These are phyloP conservation scores for Epistrophella euchroma DNA, from an alignment of 2,888 invertebrate genomes.

Conservation along the genomic window DNA sequence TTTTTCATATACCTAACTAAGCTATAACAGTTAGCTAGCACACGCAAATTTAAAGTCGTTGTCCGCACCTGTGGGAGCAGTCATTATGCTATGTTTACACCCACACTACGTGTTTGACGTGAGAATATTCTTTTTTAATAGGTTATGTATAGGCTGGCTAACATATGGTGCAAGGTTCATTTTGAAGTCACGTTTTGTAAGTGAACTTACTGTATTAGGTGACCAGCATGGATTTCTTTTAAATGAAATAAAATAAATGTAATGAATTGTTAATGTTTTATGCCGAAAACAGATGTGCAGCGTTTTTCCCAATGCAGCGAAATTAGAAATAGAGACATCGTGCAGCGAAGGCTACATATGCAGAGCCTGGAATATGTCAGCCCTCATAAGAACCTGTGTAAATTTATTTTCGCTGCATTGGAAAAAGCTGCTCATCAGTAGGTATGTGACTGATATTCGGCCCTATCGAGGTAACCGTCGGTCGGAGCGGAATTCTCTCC, in stretches of 20 bases:
- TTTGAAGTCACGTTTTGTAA: slow-evolving; percentile 11
- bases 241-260: background rate
- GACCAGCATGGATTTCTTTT: background rate
- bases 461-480: no score
- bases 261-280: no score
- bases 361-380: no score
- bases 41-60: slow-evolving; percentile 72
- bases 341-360: no score
- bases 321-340: no score
- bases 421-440: no score
- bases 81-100: slow-evolving; percentile 69
- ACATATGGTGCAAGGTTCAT: slow-evolving; percentile 9
- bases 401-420: no score
- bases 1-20: background rate
- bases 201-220: slow-evolving; percentile 15
- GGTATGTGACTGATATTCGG: no score
- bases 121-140: slow-evolving; percentile 23
- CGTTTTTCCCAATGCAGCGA: no score
- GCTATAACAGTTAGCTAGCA: slow-evolving; percentile 56
- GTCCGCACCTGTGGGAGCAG: slow-evolving; percentile 75
- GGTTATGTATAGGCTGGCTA: slow-evolving; percentile 46
- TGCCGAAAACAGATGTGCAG: no score
- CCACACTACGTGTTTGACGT: slow-evolving; percentile 53
- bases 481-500: no score
- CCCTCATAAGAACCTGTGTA: no score